These are phyloP conservation scores for Melolontha melolontha DNA, from an alignment of 2,888 invertebrate genomes.

Conservation along the genomic window DNA sequence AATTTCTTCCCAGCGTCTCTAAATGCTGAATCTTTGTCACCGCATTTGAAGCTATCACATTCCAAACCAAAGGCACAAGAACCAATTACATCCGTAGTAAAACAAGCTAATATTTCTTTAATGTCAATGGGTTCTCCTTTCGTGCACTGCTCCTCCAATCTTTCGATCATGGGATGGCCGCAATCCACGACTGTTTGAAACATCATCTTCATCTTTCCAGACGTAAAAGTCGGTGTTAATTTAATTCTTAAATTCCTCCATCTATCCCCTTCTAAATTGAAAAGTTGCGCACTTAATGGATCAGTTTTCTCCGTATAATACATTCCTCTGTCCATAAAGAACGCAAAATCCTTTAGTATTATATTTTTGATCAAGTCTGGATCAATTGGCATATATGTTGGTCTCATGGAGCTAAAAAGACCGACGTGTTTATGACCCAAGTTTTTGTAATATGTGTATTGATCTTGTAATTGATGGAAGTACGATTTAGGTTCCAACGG, in stretches of 20 bases:
- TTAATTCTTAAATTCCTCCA: conserved; percentile 71
- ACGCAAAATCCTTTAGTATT: conserved; percentile 69
- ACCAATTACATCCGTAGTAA: conserved; percentile 71
- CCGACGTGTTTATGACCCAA: too few species aligned
- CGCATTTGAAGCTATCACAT: conserved; percentile 68
- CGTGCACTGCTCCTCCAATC: too few species aligned
- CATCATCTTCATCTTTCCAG: too few species aligned
- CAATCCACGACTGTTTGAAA: conserved; percentile 48
- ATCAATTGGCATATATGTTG: conserved; percentile 72
- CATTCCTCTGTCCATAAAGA: conserved; percentile 72
- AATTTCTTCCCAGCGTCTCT: too few species aligned
- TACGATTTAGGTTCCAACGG: too few species aligned
- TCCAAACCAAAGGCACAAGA: conserved; percentile 72
- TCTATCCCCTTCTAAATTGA: conserved; percentile 67
- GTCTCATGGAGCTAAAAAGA: too few species aligned
- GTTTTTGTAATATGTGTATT: too few species aligned
- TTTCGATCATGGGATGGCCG: conserved; percentile 45
- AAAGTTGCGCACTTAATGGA: conserved; percentile 70
- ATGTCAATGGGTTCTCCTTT: too few species aligned
- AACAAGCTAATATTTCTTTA: too few species aligned
- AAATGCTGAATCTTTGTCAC: too few species aligned
- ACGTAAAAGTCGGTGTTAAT: too few species aligned
- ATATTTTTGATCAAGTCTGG: conserved; percentile 65
- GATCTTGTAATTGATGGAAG: too few species aligned
- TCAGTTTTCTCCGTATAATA: conserved; percentile 70